Percentiles rank a stretch among this genome's conserved stretches.
Evolutionary conservation across 2,113 vertebrate genomes (phyloP).

Genomic region (Paramormyrops kingsleyae): DNA sequence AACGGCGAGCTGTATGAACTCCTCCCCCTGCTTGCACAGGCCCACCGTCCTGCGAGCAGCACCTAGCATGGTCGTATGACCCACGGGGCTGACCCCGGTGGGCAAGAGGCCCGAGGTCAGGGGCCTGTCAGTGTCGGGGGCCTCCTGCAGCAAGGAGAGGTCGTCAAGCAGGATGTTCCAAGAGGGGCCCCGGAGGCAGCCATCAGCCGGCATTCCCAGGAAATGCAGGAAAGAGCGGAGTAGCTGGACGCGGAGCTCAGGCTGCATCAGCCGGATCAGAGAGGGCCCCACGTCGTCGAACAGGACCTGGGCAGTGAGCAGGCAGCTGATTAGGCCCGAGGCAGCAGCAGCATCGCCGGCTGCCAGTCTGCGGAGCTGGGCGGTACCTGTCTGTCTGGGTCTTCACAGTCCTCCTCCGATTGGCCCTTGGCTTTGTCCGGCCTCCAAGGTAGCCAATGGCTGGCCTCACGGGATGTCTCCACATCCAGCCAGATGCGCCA

Average conservation of each 20-base stretch:
- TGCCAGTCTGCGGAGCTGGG: background rate
- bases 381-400: conserved; percentile 88
- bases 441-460: conserved; percentile 89
- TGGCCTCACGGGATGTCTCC: conserved; percentile 75
- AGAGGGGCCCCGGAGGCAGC: conserved; percentile 47
- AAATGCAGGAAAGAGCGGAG: conserved; percentile 78
- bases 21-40: conserved; percentile 76
- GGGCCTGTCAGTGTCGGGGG: conserved; percentile 51
- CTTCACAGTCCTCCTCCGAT: conserved; percentile 88
- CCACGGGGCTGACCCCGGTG: conserved; percentile 64
- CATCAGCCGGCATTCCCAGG: conserved; percentile 71
- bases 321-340: background rate
- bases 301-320: conserved; percentile 64
- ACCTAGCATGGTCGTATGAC: conserved; percentile 65
- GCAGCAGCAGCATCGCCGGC: background rate
- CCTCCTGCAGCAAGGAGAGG: conserved; percentile 60
- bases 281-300: conserved; percentile 90
- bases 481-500: conserved; percentile 78
- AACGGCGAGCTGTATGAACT: conserved; percentile 75
- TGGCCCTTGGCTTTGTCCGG: conserved; percentile 82
- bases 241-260: conserved; percentile 62
- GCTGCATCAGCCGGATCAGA: conserved; percentile 68
- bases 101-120: conserved; percentile 60
- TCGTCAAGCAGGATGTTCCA: conserved; percentile 74
- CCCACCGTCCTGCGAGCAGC: conserved; percentile 55